phyloP scores from a whole-genome alignment of 1,140 invertebrate genomes.

The Nephila pilipes region DNA sequence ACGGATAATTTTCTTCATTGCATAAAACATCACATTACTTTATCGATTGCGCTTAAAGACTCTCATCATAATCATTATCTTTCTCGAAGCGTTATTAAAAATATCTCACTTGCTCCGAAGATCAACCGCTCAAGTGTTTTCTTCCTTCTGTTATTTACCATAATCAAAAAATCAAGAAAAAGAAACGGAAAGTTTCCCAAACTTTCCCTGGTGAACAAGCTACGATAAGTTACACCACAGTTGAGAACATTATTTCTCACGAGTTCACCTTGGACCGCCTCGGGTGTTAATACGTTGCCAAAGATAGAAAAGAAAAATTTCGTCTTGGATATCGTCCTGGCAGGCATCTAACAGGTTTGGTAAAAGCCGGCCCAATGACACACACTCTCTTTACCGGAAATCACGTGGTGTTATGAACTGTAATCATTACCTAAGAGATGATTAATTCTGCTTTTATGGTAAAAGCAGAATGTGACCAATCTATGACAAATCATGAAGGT shows the following conservation, averaged over 20 bases:
- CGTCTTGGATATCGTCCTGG: not conserved
- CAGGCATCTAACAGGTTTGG: constrained; percentile 36
- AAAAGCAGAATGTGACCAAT: not conserved
- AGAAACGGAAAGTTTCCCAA: not conserved
- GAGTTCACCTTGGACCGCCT: not conserved
- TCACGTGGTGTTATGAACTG: constrained; percentile 31
- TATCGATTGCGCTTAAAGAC: not conserved
- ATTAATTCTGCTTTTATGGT: constrained; percentile 1
- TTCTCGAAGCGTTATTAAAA: not conserved
- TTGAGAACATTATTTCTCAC: constrained; percentile 1
- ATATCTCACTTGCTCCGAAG: not conserved
- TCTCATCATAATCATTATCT: not conserved
- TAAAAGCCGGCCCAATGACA: constrained; percentile 46
- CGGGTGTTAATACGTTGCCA: not conserved
- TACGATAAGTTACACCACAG: not conserved
- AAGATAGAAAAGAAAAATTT: not conserved
- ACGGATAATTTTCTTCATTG: too few relatives aligned
- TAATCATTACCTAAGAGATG: constrained; percentile 6
- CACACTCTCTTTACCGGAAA: constrained; percentile 38
- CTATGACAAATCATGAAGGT: not conserved
- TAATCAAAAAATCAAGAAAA: not conserved
- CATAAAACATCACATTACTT: not conserved
- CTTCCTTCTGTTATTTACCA: not conserved
- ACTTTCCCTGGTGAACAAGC: constrained; percentile 19
- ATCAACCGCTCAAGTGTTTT: not conserved